phyloP scores from a whole-genome alignment of 2,888 invertebrate species.

The Sycophila texana region DNA sequence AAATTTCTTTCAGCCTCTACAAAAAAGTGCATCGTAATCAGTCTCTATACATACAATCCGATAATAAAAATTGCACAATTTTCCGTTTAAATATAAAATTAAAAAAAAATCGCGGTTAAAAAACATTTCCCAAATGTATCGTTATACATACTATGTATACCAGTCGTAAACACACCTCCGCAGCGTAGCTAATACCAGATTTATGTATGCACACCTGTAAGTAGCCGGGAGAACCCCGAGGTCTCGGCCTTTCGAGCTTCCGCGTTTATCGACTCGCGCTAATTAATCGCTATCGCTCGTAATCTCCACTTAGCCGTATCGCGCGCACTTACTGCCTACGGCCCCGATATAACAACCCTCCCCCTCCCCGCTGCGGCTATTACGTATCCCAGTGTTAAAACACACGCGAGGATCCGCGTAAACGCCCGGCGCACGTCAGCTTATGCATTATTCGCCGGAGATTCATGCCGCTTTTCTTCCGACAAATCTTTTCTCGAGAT shows the following conservation, averaged over 20 bases:
- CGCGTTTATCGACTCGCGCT: slow-evolving; percentile 52
- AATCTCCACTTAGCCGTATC: slow-evolving; percentile 45
- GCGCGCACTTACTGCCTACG: slow-evolving; percentile 2
- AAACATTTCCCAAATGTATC: too few species aligned
- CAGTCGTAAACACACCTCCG: too few species aligned
- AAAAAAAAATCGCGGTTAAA: too few species aligned
- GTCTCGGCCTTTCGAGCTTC: slow-evolving; percentile 46
- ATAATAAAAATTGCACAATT: too few species aligned
- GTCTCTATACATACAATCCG: too few species aligned
- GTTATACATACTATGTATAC: too few species aligned
- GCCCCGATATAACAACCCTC: not conserved
- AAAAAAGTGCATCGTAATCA: too few species aligned
- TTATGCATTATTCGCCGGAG: not conserved
- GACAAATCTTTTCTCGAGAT: slow-evolving; percentile 11
- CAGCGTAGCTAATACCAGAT: too few species aligned
- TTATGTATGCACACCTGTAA: too few species aligned
- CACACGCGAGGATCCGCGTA: slow-evolving; percentile 12
- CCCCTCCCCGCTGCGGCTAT: slow-evolving; percentile 10
- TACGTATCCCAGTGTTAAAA: slow-evolving; percentile 42
- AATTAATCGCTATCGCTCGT: slow-evolving; percentile 54
- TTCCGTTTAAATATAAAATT: too few species aligned
- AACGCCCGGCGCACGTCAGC: not conserved
- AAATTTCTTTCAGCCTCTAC: too few species aligned
- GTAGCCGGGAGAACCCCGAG: slow-evolving; percentile 32
- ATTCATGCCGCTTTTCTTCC: not conserved